Evolutionary conservation across 2,888 invertebrate genomes (phyloP).

Genomic region (Trachelus iudaicus): DNA sequence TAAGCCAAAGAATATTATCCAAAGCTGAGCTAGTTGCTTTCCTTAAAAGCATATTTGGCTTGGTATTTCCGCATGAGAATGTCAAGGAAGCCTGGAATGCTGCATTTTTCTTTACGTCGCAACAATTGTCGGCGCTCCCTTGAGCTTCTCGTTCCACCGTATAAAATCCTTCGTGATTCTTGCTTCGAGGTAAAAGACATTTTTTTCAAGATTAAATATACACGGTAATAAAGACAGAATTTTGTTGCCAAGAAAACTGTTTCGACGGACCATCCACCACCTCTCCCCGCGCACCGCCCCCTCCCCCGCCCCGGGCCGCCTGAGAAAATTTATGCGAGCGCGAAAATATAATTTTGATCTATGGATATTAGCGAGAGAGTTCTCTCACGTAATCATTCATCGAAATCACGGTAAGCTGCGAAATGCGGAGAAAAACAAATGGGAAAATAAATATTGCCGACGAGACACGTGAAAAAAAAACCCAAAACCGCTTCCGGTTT

Average conservation of each 20-base stretch:
- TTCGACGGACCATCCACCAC: no score
- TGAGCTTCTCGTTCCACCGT: no score
- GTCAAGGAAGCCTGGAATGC: neutral
- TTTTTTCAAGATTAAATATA: no score
- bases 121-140: neutral
- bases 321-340: no score
- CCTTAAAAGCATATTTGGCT: slow-evolving; percentile 58
- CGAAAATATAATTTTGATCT: no score
- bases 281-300: rapidly evolving
- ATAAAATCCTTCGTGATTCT: no score
- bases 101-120: neutral
- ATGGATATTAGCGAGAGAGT: neutral
- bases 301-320: no score
- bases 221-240: no score
- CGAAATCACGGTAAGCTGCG: neutral
- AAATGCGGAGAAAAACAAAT: slow-evolving; percentile 4
- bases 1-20: neutral
- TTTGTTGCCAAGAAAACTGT: no score
- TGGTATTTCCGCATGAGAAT: slow-evolving; percentile 43
- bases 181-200: no score
- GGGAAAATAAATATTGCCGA: slow-evolving; percentile 14
- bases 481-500: neutral
- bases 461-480: neutral
- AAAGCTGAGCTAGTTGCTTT: slow-evolving; percentile 35
- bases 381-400: neutral